Evolutionary conservation across 2,113 vertebrate species (phyloP), one percentile per base, ranked within the genome.

Genomic region (Oncorhynchus keta): DNA sequence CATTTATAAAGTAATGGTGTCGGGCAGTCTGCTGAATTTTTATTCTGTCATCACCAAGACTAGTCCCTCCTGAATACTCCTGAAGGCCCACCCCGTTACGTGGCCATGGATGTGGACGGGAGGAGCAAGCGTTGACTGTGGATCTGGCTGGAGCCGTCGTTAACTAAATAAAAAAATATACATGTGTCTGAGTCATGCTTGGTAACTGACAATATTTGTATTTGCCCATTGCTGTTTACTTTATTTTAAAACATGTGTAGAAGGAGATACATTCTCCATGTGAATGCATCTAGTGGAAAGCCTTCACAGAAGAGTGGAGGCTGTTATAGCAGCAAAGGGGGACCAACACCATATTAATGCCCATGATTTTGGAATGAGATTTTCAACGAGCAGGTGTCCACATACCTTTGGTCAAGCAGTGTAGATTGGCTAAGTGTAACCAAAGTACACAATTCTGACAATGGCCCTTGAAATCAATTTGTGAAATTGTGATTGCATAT

Each of bases 1-100:
- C 92, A 94, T 93, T 91, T 91, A 91, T 93, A 95, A 7, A 4
- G 20, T 62, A 16, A 6, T 62, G 13, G 16, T 18, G 16, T 18
- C 18, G 3, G 51, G 51, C 5, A 55, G 51, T 16, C 51, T 55
- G 12, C 51, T 55, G 14, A 16, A 16, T 55, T 5, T 64, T 11
- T n/a, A 9, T 62, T 62, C 59, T 62, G n/a, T 62, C 59, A 62
- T 62, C 59, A 24, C n/a, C 59, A n/a, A 22, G 20, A 24, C 24
- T 14, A 28, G 26, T 28, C 22, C 26, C 64, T 30, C 22, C 26
- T 6, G 20, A 24, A 4, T 55, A 4, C 9, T 45, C 39, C 51
- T 55, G 20, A 22, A n/a, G n/a, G 22, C n/a, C 20, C 59, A 62
- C 59, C 39, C 39, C 2, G 59, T 62, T 62, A 8, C n/a, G 16